Conservation (phyloP, 1,140 invertebrate species). For the Coelopa frigida region DNA sequence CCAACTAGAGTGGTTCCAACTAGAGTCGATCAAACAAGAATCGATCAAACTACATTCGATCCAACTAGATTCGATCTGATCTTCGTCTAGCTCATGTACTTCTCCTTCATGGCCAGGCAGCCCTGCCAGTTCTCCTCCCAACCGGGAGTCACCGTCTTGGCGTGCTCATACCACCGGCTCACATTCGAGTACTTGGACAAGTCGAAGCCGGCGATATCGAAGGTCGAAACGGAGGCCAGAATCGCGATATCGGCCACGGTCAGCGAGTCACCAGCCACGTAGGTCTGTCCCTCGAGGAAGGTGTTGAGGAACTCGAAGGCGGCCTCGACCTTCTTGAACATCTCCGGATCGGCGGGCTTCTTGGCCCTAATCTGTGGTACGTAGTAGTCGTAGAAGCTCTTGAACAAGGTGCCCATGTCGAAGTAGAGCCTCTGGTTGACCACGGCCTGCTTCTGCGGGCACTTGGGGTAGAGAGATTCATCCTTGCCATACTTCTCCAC, state of each 20-base stretch:
- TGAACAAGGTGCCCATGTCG: slow-evolving; percentile 60
- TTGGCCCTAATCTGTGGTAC: slow-evolving; percentile 63
- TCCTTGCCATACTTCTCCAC: slow-evolving; percentile 40
- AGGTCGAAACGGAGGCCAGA: slow-evolving; percentile 56
- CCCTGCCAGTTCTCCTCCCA: slow-evolving; percentile 65
- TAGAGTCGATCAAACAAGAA: background rate
- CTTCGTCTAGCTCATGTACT: no score
- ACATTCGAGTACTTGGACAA: slow-evolving; percentile 62
- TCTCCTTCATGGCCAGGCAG: slow-evolving; percentile 47
- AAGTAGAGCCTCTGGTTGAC: slow-evolving; percentile 54
- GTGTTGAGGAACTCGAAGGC: slow-evolving; percentile 58
- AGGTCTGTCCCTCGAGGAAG: slow-evolving; percentile 59
- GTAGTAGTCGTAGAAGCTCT: slow-evolving; percentile 56
- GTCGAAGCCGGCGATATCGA: slow-evolving; percentile 59
- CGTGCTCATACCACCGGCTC: slow-evolving; percentile 59
- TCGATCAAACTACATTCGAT: background rate
- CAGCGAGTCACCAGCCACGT: slow-evolving; percentile 58
- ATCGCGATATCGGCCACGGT: slow-evolving; percentile 67
- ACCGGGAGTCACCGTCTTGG: slow-evolving; percentile 60
- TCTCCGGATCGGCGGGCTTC: slow-evolving; percentile 55
- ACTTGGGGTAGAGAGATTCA: slow-evolving; percentile 50
- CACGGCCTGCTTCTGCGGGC: slow-evolving; percentile 46
- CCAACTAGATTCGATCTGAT: slow-evolving; percentile 20
- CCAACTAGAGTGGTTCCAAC: no score
- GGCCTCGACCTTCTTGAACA: slow-evolving; percentile 55